These are phyloP conservation scores for Epinotia ramella DNA, from an alignment of 2,888 invertebrate species.

Conservation along the genomic window DNA sequence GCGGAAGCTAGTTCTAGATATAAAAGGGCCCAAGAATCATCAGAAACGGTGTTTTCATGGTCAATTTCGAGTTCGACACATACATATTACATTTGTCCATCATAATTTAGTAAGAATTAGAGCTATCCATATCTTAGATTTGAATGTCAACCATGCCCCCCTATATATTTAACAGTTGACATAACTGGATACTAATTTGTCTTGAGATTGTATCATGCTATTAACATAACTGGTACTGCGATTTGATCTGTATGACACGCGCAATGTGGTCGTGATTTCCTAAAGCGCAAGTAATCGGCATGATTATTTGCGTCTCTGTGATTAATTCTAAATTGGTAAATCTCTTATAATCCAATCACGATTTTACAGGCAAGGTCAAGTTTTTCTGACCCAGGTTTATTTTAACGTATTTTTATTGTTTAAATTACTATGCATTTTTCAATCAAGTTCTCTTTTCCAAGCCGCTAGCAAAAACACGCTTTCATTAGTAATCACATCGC, in stretches of 20 bases:
- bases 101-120: no score
- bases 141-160: no score
- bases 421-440: background rate
- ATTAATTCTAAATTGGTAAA: constrained; percentile 9
- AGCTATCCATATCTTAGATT: no score
- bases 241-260: constrained; percentile 45
- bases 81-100: no score
- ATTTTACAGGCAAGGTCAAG: constrained; percentile 1
- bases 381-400: background rate
- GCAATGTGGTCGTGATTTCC: constrained; percentile 19
- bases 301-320: background rate
- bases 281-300: constrained; percentile 2
- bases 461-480: background rate
- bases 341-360: constrained; percentile 5
- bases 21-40: no score
- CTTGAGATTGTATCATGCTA: constrained; percentile 55
- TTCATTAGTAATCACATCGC: constrained; percentile 4
- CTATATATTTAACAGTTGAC: constrained; percentile 17
- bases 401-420: background rate
- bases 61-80: no score
- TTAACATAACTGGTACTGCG: constrained; percentile 66
- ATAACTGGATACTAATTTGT: background rate
- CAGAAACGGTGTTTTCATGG: no score
- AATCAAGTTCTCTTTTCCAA: background rate
- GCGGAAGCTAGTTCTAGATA: no score